Conservation (phyloP, 2,113 vertebrate species). For the Mungos mungo region DNA sequence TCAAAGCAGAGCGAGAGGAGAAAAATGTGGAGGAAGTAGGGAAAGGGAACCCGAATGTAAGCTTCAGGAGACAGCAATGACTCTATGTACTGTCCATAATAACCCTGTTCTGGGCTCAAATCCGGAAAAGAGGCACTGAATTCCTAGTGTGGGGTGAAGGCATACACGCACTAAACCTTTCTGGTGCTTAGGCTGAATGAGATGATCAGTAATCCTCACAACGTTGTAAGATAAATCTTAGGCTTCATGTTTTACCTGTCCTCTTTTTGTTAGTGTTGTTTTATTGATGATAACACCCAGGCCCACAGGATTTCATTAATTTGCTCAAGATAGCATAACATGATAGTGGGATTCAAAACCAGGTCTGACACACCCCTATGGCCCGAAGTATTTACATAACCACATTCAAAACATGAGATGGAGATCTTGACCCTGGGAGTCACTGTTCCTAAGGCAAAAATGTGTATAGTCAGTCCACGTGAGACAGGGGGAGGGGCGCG, state of each 20-base stretch:
- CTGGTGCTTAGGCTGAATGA: background rate
- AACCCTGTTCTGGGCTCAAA: accelerated
- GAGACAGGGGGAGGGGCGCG: background rate
- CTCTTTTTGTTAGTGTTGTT: background rate
- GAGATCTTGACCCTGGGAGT: background rate
- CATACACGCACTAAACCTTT: background rate
- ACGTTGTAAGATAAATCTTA: background rate
- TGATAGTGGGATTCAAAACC: background rate
- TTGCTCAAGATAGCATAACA: background rate
- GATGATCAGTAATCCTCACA: background rate
- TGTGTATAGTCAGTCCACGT: accelerated
- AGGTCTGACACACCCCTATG: background rate
- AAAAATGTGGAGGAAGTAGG: background rate
- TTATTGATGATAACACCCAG: background rate
- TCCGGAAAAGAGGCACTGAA: background rate
- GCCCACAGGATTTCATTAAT: background rate
- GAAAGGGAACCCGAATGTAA: background rate
- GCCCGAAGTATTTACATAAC: background rate
- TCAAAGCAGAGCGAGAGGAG: background rate
- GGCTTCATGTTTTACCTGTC: background rate
- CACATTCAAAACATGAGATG: background rate
- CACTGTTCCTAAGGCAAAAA: background rate
- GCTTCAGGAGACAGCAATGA: background rate
- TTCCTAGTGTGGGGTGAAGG: background rate
- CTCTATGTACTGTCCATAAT: background rate